Percentiles rank a stretch among this genome's conserved stretches.
These are phyloP conservation scores for Epistrophella euchroma DNA, from an alignment of 2,888 invertebrate species.

Conservation along the genomic window DNA sequence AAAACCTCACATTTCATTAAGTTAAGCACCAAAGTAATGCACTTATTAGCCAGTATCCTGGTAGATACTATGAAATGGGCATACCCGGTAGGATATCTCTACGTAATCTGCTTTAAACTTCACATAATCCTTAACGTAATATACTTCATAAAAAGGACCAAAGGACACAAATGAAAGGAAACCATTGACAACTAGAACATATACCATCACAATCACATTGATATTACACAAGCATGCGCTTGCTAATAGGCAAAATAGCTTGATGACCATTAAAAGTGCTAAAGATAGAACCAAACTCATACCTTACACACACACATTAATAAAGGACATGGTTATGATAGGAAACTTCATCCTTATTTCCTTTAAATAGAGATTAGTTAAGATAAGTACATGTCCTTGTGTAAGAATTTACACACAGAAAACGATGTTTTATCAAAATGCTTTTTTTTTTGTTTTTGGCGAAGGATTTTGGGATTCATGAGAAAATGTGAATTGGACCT, in stretches of 20 bases:
- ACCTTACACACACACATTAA: neutral
- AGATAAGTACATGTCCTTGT: neutral
- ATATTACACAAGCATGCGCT: neutral
- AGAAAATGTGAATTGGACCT: neutral
- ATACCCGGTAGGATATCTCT: no score
- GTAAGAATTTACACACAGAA: neutral
- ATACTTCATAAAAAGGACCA: neutral
- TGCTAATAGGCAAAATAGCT: neutral
- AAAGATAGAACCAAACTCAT: no score
- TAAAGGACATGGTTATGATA: conserved; percentile 2
- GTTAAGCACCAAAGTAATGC: neutral
- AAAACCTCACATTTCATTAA: neutral
- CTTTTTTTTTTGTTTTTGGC: neutral
- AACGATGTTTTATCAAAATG: no score
- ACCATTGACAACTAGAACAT: neutral
- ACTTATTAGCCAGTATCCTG: neutral
- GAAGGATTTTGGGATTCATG: neutral
- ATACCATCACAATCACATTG: neutral
- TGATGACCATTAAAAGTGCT: neutral
- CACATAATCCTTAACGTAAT: conserved; percentile 5
- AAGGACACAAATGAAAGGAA: neutral
- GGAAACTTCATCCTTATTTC: neutral
- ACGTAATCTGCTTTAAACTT: neutral
- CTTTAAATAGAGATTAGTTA: neutral
- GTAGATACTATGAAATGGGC: neutral